These are phyloP conservation scores for Emydocephalus ijimae DNA, from an alignment of 2,113 vertebrate species.

Conservation along the genomic window DNA sequence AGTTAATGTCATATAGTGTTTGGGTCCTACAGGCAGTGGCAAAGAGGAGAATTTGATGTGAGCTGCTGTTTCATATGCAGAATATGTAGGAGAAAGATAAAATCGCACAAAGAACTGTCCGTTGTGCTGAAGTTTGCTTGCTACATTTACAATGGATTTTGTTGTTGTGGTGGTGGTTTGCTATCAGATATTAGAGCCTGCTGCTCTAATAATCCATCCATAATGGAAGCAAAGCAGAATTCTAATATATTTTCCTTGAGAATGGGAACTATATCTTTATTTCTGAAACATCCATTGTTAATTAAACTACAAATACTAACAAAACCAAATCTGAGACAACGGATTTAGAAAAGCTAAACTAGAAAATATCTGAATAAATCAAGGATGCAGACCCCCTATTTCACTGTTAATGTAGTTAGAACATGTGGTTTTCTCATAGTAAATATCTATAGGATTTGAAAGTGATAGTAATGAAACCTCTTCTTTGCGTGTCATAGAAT, in stretches of 20 bases:
- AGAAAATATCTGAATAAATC: not conserved
- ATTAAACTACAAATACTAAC: fast-evolving
- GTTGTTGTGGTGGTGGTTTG: not conserved
- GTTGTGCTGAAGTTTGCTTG: not conserved
- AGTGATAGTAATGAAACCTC: not conserved
- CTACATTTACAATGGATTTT: not conserved
- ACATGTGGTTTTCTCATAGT: not conserved
- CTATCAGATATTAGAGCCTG: not conserved
- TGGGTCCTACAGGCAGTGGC: not conserved
- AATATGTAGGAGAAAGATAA: not conserved
- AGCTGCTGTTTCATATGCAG: not conserved
- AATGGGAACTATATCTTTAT: not conserved
- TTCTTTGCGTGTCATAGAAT: not conserved
- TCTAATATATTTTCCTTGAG: not conserved
- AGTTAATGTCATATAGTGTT: not conserved
- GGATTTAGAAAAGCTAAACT: not conserved
- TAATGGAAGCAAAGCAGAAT: not conserved
- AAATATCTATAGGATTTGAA: not conserved
- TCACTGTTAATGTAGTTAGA: not conserved
- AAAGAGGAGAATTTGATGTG: not conserved
- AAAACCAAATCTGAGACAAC: not conserved
- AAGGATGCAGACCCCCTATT: not conserved
- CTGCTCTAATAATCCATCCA: not conserved
- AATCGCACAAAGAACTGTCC: not conserved
- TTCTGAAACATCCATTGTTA: not conserved